Evolutionary conservation across 1,140 invertebrate species (phyloP).

Genomic region (Gonatopus flavifemur): DNA sequence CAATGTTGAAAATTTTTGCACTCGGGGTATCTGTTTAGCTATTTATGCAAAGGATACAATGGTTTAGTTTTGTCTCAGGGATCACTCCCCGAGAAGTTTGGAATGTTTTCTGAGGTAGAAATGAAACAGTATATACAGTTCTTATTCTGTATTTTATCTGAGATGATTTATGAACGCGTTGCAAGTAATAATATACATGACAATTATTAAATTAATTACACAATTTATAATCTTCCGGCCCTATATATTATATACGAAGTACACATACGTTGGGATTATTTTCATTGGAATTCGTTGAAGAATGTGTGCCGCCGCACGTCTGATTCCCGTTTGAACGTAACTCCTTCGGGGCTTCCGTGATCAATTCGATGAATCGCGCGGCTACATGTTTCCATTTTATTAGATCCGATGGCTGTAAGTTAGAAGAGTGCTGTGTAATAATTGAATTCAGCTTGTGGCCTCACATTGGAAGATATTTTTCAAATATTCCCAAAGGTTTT

Average conservation of each 20-base stretch:
- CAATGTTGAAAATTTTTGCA: no score
- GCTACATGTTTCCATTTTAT: conserved; percentile 38
- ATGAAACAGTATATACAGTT: background rate
- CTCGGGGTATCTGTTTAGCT: background rate
- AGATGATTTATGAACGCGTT: background rate
- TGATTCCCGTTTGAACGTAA: conserved; percentile 21
- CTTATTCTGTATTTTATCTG: background rate
- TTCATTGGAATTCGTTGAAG: no score
- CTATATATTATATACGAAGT: background rate
- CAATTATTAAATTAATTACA: conserved; percentile 13
- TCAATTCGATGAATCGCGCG: conserved; percentile 36
- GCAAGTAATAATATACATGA: conserved; percentile 1
- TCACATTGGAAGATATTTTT: no score
- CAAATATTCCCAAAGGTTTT: no score
- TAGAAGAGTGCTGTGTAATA: background rate
- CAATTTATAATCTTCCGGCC: conserved; percentile 15
- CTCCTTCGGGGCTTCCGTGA: conserved; percentile 36
- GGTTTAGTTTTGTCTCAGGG: no score
- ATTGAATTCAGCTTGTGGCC: no score
- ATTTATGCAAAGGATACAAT: background rate
- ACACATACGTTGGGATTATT: background rate
- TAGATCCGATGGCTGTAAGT: conserved; percentile 30
- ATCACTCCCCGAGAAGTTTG: background rate
- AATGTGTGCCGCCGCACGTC: background rate
- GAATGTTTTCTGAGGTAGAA: background rate